Conservation (phyloP, 1,140 invertebrate species). For the Lerema accius region DNA sequence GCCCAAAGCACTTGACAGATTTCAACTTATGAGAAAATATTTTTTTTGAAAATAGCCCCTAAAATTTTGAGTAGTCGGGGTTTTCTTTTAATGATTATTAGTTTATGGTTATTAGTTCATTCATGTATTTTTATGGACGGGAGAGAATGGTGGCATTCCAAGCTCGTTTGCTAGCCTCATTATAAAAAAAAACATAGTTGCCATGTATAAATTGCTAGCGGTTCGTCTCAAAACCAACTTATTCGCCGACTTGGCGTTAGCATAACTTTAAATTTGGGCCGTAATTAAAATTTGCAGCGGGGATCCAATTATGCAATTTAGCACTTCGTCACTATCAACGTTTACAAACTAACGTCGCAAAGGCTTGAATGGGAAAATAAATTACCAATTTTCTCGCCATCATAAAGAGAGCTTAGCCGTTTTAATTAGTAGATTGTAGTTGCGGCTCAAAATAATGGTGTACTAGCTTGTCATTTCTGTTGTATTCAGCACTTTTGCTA, state of each 20-base stretch:
- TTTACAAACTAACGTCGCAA: constrained; percentile 33
- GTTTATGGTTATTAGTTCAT: too few species aligned
- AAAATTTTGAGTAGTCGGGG: too few species aligned
- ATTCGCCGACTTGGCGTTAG: constrained; percentile 40
- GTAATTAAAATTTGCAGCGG: constrained; percentile 52
- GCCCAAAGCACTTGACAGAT: too few species aligned
- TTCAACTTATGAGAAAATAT: too few species aligned
- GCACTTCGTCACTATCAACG: constrained; percentile 40
- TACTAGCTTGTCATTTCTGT: too few species aligned
- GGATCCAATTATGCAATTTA: constrained; percentile 49
- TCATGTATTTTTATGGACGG: too few species aligned
- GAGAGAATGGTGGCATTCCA: too few species aligned
- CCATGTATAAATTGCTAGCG: not conserved
- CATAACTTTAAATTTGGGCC: constrained; percentile 47
- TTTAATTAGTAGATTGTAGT: not conserved
- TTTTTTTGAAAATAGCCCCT: too few species aligned
- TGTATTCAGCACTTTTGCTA: too few species aligned
- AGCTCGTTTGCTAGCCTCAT: too few species aligned
- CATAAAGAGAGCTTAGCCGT: not conserved
- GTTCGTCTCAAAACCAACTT: not conserved
- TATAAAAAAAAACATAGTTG: too few species aligned
- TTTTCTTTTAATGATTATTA: too few species aligned
- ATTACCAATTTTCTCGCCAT: constrained; percentile 20
- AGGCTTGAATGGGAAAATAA: constrained; percentile 18
- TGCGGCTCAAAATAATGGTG: constrained; percentile 16